Percentiles rank a stretch among this genome's conserved stretches.
Conservation (phyloP, 2,113 vertebrate genomes). For the Ahaetulla prasina region DNA sequence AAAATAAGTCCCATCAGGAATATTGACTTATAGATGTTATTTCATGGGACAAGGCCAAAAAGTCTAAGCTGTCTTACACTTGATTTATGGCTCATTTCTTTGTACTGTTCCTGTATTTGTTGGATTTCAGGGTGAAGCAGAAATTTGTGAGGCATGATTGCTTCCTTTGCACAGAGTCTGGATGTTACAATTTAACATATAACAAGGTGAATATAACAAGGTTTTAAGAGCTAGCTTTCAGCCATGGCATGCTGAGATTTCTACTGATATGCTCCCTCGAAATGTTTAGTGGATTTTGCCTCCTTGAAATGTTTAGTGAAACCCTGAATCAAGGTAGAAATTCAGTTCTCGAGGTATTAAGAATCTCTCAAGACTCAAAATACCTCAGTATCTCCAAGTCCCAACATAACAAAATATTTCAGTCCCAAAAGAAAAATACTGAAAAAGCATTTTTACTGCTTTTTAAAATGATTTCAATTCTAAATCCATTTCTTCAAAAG, state of each 20-base stretch:
- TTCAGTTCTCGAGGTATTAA: not conserved
- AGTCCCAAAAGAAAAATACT: not conserved
- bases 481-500: not conserved
- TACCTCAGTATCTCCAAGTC: not conserved
- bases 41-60: not conserved
- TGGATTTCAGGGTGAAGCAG: not conserved
- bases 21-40: not conserved
- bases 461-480: not conserved
- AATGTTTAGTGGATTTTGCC: not conserved
- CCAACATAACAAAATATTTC: not conserved
- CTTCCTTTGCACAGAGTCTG: not conserved
- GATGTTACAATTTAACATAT: not conserved
- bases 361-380: not conserved
- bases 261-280: not conserved
- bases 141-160: not conserved
- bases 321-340: not conserved
- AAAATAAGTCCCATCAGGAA: not conserved
- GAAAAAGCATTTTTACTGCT: not conserved
- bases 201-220: not conserved
- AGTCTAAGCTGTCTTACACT: not conserved
- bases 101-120: not conserved
- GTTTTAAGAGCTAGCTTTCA: not conserved
- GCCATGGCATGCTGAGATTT: not conserved
- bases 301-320: not conserved
- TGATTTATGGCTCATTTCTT: not conserved